Conservation (phyloP, 1,140 invertebrate species). For the Drosophila jambulina region DNA sequence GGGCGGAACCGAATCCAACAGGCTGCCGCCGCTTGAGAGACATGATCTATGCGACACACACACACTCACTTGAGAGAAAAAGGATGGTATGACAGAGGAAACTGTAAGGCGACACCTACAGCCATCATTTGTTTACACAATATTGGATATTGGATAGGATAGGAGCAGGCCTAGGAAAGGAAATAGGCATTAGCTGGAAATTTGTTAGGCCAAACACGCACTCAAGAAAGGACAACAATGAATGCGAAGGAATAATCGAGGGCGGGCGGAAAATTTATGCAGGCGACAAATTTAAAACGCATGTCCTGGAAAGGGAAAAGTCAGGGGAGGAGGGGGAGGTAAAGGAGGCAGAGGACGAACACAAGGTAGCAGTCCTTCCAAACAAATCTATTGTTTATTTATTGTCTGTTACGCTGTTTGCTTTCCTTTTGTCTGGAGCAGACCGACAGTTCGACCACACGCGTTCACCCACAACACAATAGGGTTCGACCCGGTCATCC, state of each 20-base stretch:
- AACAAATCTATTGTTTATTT: conserved; percentile 78
- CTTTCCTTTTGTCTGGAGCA: conserved; percentile 62
- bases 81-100: conserved; percentile 34
- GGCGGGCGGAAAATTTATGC: conserved; percentile 70
- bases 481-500: conserved; percentile 34
- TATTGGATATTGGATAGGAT: conserved; percentile 74
- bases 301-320: conserved; percentile 56
- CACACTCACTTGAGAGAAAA: conserved; percentile 1
- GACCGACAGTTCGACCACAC: conserved; percentile 33
- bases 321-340: no score
- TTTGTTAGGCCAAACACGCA: conserved; percentile 82
- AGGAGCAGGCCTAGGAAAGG: conserved; percentile 49
- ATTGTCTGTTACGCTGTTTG: conserved; percentile 75
- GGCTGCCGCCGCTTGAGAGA: conserved; percentile 45
- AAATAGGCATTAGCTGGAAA: conserved; percentile 79
- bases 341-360: neutral
- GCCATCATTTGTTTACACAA: conserved; percentile 83
- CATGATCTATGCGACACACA: conserved; percentile 68
- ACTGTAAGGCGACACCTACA: conserved; percentile 77
- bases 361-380: conserved; percentile 33
- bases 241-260: conserved; percentile 62
- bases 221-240: conserved; percentile 47
- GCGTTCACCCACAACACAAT: conserved; percentile 45
- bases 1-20: conserved; percentile 60
- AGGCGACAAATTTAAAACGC: conserved; percentile 82